Percentiles rank a stretch among this genome's conserved stretches.
Conservation (phyloP, 2,113 vertebrate species). For the Xenopus laevis region DNA sequence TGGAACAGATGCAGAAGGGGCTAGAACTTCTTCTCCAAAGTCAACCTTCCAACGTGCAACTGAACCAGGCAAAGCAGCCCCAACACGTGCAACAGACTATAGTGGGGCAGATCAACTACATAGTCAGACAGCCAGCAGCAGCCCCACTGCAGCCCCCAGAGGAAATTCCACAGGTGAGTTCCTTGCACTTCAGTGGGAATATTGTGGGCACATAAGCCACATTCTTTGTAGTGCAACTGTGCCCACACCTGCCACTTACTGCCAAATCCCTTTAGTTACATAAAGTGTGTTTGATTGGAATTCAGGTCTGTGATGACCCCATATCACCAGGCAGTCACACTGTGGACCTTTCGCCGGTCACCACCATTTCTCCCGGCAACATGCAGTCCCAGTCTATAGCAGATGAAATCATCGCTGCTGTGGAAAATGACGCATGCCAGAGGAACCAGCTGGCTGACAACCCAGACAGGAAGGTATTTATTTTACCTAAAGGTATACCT, state of each 20-base stretch:
- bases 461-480: constrained; percentile 31
- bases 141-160: constrained; percentile 63
- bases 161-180: constrained; percentile 59
- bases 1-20: constrained; percentile 74
- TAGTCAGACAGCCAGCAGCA: constrained; percentile 66
- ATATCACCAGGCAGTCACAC: constrained; percentile 58
- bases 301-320: constrained; percentile 60
- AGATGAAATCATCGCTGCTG: constrained; percentile 55
- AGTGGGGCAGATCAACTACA: constrained; percentile 73
- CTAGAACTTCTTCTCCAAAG: constrained; percentile 71
- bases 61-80: constrained; percentile 67
- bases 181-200: too few species aligned
- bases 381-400: constrained; percentile 49
- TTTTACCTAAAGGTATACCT: too few species aligned
- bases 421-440: constrained; percentile 31
- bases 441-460: constrained; percentile 36
- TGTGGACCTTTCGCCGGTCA: constrained; percentile 53
- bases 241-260: too few species aligned
- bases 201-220: too few species aligned
- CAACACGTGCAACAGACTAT: constrained; percentile 68
- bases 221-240: too few species aligned
- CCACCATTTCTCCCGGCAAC: constrained; percentile 42
- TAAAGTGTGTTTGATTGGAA: neutral
- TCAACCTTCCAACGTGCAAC: constrained; percentile 65
- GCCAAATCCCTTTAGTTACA: neutral